Base-by-base conservation (phyloP, 2,797 vertebrate genomes). In the Bradypodion pumilum region DNA sequence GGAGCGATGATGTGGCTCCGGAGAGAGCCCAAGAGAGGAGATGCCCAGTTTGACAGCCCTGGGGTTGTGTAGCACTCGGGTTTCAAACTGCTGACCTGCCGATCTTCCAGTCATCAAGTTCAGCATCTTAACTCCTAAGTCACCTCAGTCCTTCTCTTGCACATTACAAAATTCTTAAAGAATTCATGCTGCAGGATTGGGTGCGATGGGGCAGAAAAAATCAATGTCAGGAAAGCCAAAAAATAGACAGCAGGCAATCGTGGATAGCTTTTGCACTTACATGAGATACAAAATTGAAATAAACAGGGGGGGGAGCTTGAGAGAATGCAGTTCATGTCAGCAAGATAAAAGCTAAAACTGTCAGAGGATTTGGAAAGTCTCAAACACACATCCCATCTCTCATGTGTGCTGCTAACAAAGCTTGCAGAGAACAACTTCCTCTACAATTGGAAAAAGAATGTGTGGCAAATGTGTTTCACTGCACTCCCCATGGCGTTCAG, bases 401-500 rank as follows among this genome's bases (percentile, higher is more conserved):
- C 86, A 92, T 91, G 82, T 91, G 93, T 89, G 88, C 37, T 62
- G 56, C 35, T 74, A 81, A 59, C 66, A 80, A 1, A 68, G 81
- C 83, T 85, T 0, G 0, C 2, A 77, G 80, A 92, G 88, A 83
- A 7, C 59, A 90, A 91, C 92, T 89, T 93, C 90, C 77, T 86
- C 75, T 27, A 59, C 87, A 90, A 94, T n/a, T n/a, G 92, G 93
- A 95, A 40, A 92, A 93, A 91, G 84, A 85, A 80, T 2, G 1
- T 87, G 7, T 0, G 87, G 91, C 90, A 68, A 83, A 86, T 88
- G 19, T 90, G 91, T 92, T 91, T 92, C 86, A 0, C 84, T 85
- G 81, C 4, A n/a, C 93, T 90, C 91, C 91, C 85, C 88, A 76
- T 86, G 90, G 89, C 79, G 29, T 35, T 83, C 90, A 90, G 88